These are phyloP conservation scores for Bradypus variegatus DNA, from an alignment of 2,797 vertebrate genomes.

Conservation along the genomic window DNA sequence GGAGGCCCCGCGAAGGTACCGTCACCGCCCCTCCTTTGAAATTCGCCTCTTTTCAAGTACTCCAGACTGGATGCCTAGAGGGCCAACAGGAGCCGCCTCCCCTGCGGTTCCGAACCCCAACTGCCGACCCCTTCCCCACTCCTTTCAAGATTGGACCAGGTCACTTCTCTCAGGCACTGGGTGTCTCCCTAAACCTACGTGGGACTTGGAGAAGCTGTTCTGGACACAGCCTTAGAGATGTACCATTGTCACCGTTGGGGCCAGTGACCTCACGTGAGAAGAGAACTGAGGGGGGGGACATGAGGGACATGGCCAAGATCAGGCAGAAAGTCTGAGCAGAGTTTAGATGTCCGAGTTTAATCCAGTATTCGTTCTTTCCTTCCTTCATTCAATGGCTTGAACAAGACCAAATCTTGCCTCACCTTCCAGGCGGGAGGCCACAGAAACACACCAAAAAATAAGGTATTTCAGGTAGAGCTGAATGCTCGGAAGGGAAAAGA, in stretches of 20 bases:
- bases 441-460: background rate
- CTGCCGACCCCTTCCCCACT: background rate
- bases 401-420: background rate
- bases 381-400: background rate
- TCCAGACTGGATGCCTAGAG: accelerated
- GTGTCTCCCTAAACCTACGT: background rate
- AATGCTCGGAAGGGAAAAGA: accelerated
- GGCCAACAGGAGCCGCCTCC: background rate
- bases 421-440: background rate
- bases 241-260: accelerated
- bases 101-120: background rate
- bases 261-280: background rate
- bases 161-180: background rate
- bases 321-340: background rate
- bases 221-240: background rate
- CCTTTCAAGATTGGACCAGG: background rate
- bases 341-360: accelerated
- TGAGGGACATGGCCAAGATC: background rate
- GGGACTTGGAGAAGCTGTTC: background rate
- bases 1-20: too few species aligned
- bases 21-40: too few species aligned
- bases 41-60: too few species aligned
- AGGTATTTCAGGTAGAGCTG: background rate
- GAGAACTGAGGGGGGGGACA: background rate
- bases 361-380: background rate